phyloP scores from a whole-genome alignment of 2,797 vertebrate species.

The Danionella dracula region DNA sequence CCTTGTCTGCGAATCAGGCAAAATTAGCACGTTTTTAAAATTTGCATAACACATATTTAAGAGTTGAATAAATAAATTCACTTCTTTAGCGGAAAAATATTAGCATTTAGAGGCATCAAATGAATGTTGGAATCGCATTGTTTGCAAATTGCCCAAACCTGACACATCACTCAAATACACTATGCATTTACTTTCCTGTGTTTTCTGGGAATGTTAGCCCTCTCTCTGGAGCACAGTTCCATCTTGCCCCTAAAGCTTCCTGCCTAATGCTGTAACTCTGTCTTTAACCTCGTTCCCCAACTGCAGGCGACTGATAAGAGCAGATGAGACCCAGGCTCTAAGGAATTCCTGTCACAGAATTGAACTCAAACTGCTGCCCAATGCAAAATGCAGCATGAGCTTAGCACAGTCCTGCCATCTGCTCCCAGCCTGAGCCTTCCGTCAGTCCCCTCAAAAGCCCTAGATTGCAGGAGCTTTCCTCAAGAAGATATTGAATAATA shows the following conservation, averaged over 20 bases:
- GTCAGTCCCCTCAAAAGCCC: conserved; percentile 3
- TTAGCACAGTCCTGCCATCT: conserved; percentile 10
- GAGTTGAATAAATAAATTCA: too few relatives aligned
- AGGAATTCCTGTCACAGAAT: conserved; percentile 33
- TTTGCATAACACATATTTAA: too few relatives aligned
- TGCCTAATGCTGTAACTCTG: conserved; percentile 27
- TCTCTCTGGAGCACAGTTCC: not conserved
- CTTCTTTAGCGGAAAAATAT: too few relatives aligned
- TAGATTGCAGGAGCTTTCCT: not conserved
- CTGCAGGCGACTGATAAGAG: conserved; percentile 31
- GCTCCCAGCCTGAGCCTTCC: conserved; percentile 19
- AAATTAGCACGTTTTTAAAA: too few relatives aligned
- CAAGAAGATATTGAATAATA: not conserved
- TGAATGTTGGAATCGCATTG: conserved; percentile 14
- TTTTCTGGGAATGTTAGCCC: not conserved
- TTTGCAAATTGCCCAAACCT: conserved; percentile 26
- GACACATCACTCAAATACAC: conserved; percentile 27
- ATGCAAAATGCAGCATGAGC: conserved; percentile 19
- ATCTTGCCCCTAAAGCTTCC: conserved; percentile 29
- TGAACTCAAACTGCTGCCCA: conserved; percentile 26
- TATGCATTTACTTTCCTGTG: conserved; percentile 33
- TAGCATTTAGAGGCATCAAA: too few relatives aligned
- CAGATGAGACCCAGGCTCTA: conserved; percentile 29
- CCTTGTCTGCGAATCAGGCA: too few relatives aligned
- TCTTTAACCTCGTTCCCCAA: conserved; percentile 39